These are phyloP conservation scores for Centropyge bicolor DNA, from an alignment of 2,797 vertebrate species.

Conservation along the genomic window DNA sequence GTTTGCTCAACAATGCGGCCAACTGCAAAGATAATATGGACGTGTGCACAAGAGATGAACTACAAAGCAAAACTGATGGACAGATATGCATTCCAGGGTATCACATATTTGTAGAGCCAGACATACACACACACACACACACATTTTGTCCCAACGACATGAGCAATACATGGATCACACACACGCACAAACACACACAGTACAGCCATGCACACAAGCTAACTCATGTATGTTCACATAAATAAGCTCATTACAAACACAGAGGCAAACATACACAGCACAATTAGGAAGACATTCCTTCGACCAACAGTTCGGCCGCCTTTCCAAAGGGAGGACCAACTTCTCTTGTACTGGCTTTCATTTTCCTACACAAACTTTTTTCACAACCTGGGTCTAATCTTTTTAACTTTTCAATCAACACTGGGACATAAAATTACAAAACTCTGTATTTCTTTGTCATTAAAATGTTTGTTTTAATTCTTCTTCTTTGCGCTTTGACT, in stretches of 20 bases:
- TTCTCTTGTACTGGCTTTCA: not conserved
- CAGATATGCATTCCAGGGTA: constrained; percentile 49
- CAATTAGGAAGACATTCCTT: not conserved
- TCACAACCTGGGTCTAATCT: not conserved
- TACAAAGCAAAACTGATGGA: constrained; percentile 59
- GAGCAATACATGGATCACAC: constrained; percentile 6
- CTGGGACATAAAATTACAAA: not conserved
- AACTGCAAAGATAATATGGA: constrained; percentile 70
- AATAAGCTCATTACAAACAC: not conserved
- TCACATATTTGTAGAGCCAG: constrained; percentile 26
- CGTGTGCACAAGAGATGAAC: constrained; percentile 56
- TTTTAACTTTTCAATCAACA: not conserved
- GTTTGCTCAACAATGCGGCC: constrained; percentile 68
- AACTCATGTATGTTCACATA: not conserved
- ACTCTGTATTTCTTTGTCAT: not conserved
- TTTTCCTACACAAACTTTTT: not conserved
- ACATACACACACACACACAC: constrained; percentile 22
- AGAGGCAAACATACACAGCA: constrained; percentile 1
- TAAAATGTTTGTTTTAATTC: not conserved
- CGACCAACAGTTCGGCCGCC: too few species aligned
- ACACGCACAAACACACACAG: constrained; percentile 7
- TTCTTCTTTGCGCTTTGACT: not conserved
- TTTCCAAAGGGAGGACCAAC: not conserved
- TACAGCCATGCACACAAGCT: not conserved
- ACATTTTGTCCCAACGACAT: not conserved